Evolutionary conservation across 2,888 invertebrate species (phyloP).

Genomic region (Apamea monoglypha): DNA sequence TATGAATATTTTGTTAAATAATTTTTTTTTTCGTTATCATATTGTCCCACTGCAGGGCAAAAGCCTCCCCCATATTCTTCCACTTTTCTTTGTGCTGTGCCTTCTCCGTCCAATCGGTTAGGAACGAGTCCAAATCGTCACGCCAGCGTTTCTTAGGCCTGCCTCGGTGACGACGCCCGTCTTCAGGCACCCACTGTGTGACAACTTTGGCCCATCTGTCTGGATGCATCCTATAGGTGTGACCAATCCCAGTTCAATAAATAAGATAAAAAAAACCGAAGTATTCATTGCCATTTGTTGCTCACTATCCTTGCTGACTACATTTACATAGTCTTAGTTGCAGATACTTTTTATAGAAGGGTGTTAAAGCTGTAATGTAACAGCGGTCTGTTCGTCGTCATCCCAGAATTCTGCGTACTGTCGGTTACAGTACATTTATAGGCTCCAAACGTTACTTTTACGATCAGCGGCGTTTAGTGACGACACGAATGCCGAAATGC

Average conservation of each 20-base stretch:
- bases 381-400: conserved; percentile 44
- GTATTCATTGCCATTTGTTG: background rate
- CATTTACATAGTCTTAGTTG: conserved; percentile 27
- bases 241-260: too few relatives aligned
- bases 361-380: conserved; percentile 42
- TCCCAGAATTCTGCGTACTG: conserved; percentile 33
- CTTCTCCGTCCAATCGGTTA: too few relatives aligned
- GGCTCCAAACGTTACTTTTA: conserved; percentile 62
- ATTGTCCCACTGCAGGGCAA: too few relatives aligned
- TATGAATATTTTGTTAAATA: background rate
- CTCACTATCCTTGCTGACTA: background rate
- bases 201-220: too few relatives aligned
- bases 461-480: conserved; percentile 50
- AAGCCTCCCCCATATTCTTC: too few relatives aligned
- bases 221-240: too few relatives aligned
- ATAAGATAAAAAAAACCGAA: background rate
- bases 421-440: conserved; percentile 60
- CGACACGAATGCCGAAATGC: conserved; percentile 34
- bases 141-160: too few relatives aligned
- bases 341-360: conserved; percentile 45
- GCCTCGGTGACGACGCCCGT: too few relatives aligned
- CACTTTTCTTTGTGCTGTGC: too few relatives aligned
- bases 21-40: too few relatives aligned
- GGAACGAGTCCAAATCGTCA: too few relatives aligned
- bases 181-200: too few relatives aligned